Evolutionary conservation across 2,113 vertebrate species (phyloP).

Genomic region (Natator depressus): DNA sequence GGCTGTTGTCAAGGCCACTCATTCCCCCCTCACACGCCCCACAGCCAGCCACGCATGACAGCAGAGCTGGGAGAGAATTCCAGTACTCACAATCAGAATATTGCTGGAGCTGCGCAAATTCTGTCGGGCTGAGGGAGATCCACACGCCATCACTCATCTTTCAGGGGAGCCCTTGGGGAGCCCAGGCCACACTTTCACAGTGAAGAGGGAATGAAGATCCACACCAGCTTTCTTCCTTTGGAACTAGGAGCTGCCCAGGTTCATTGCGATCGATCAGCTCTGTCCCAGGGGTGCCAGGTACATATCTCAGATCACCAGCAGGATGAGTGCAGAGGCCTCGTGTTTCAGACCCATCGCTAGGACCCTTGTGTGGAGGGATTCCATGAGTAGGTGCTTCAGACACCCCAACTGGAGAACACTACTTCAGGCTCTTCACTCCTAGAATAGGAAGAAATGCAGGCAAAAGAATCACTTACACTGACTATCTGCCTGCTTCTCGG

Average conservation of each 20-base stretch:
- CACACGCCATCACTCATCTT: slow-evolving; percentile 88
- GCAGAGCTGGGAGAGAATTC: not conserved
- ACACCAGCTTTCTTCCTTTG: fast-evolving
- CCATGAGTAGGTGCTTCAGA: not conserved
- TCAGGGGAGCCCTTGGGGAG: not conserved
- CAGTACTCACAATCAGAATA: slow-evolving; percentile 93
- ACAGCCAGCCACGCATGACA: not conserved
- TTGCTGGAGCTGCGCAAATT: slow-evolving; percentile 93
- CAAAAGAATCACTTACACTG: not conserved
- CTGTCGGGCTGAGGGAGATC: slow-evolving; percentile 90
- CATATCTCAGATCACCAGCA: not conserved
- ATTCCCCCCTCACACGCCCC: not conserved
- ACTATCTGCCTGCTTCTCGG: not conserved
- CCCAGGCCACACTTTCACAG: not conserved
- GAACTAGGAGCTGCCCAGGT: not conserved
- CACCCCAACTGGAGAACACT: not conserved
- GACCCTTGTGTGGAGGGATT: not conserved
- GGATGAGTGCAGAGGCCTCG: fast-evolving
- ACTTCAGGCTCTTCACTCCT: slow-evolving; percentile 11
- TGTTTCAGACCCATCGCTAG: not conserved
- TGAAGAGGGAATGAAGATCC: not conserved
- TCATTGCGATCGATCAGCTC: fast-evolving
- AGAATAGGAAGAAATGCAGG: not conserved
- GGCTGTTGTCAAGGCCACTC: not conserved
- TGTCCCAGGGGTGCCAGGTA: not conserved